A percentile compares a stretch with the other conserved stretches of the same genome.
These are phyloP conservation scores for Callithrix jacchus DNA, from an alignment of 2,113 vertebrate genomes.

Conservation along the genomic window DNA sequence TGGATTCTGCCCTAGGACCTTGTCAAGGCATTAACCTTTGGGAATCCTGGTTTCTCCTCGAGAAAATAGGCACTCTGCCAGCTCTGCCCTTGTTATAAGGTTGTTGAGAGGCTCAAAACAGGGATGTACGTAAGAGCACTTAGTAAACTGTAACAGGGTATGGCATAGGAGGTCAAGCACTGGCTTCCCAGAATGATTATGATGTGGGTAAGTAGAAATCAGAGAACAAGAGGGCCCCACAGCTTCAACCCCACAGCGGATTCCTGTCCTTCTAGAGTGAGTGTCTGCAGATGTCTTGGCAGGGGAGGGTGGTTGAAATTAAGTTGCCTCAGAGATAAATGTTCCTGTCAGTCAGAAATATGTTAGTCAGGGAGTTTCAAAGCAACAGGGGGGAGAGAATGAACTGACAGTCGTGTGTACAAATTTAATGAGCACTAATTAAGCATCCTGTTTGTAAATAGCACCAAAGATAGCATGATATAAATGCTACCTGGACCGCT, in stretches of 20 bases:
- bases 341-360: conserved; percentile 16
- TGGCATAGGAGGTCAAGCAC: neutral
- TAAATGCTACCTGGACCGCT: neutral
- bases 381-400: conserved; percentile 18
- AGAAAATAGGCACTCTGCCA: conserved; percentile 28
- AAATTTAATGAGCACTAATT: conserved; percentile 53
- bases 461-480: neutral
- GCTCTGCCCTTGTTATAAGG: neutral
- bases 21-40: conserved; percentile 46
- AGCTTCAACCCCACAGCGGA: neutral
- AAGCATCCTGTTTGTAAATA: conserved; percentile 59
- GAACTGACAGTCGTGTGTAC: conserved; percentile 33
- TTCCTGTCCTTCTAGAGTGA: neutral
- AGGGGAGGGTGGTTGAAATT: neutral
- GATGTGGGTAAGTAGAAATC: neutral
- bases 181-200: neutral
- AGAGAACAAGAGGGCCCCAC: neutral
- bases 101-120: conserved; percentile 4
- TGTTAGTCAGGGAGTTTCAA: conserved; percentile 48
- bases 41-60: conserved; percentile 14
- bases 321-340: neutral
- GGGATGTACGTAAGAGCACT: neutral
- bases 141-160: neutral
- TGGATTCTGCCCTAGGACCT: conserved; percentile 36
- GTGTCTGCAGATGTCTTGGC: neutral